phyloP scores from a whole-genome alignment of 2,888 invertebrate genomes.

The Zaprionus obscuricornis region DNA sequence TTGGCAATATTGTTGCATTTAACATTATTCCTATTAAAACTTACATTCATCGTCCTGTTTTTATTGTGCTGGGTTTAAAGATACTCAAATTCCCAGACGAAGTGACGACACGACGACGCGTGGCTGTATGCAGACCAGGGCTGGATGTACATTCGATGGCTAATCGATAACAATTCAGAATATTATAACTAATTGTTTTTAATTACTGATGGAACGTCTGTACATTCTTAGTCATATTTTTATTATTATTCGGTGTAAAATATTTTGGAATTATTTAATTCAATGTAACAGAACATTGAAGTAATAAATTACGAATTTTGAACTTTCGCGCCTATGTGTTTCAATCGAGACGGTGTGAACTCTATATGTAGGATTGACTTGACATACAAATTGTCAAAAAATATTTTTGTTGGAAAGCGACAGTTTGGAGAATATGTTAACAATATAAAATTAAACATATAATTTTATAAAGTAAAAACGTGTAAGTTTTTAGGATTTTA shows the following conservation, averaged over 20 bases:
- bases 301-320: constrained; percentile 1
- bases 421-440: background rate
- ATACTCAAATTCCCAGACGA: constrained; percentile 65
- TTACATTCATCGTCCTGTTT: constrained; percentile 71
- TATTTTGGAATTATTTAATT: too few species aligned
- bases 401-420: background rate
- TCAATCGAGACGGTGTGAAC: background rate
- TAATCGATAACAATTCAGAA: constrained; percentile 31
- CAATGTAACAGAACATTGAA: background rate
- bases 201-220: too few species aligned
- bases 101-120: constrained; percentile 74
- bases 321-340: constrained; percentile 37
- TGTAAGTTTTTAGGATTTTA: too few species aligned
- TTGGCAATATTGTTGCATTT: background rate
- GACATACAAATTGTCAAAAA: constrained; percentile 1
- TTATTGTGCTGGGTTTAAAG: constrained; percentile 40
- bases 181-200: background rate
- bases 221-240: constrained; percentile 1
- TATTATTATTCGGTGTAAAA: too few species aligned
- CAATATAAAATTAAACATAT: background rate
- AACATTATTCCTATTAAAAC: constrained; percentile 22
- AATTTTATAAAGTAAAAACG: too few species aligned
- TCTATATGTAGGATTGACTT: background rate
- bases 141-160: constrained; percentile 33
- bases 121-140: constrained; percentile 60